These are phyloP conservation scores for Sphecodes monilicornis DNA, from an alignment of 2,888 invertebrate species.

Conservation along the genomic window DNA sequence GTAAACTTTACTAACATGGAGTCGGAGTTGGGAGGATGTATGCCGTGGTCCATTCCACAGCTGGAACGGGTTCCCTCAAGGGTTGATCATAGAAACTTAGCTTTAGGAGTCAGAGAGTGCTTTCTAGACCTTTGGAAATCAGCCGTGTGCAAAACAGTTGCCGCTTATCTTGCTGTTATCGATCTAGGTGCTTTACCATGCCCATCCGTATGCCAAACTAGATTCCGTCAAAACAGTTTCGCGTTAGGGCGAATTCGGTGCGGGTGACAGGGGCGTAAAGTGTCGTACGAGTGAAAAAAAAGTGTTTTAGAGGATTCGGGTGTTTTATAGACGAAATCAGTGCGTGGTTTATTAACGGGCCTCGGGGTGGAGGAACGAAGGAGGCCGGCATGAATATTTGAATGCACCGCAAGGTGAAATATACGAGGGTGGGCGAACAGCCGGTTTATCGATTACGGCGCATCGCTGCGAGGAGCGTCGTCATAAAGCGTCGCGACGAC, in stretches of 20 bases:
- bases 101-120: not conserved
- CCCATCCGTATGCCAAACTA: not conserved
- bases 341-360: conserved; percentile 11
- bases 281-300: not conserved
- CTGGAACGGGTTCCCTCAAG: not conserved
- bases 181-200: not conserved
- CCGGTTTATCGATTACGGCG: conserved; percentile 71
- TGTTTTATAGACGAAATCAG: not conserved
- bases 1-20: no score
- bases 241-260: not conserved
- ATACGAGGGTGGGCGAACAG: conserved; percentile 65
- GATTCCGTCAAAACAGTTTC: not conserved
- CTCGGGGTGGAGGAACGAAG: conserved; percentile 37
- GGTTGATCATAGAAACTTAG: not conserved
- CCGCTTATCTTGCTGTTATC: not conserved
- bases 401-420: conserved; percentile 64
- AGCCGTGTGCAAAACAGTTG: not conserved
- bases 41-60: no score
- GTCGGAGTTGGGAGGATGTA: no score
- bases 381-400: conserved; percentile 70
- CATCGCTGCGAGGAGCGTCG: conserved; percentile 64
- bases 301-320: not conserved
- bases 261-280: not conserved
- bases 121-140: not conserved
- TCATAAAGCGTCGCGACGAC: conserved; percentile 66